phyloP scores from a whole-genome alignment of 1,140 invertebrate species.

The Danaus melanippus region DNA sequence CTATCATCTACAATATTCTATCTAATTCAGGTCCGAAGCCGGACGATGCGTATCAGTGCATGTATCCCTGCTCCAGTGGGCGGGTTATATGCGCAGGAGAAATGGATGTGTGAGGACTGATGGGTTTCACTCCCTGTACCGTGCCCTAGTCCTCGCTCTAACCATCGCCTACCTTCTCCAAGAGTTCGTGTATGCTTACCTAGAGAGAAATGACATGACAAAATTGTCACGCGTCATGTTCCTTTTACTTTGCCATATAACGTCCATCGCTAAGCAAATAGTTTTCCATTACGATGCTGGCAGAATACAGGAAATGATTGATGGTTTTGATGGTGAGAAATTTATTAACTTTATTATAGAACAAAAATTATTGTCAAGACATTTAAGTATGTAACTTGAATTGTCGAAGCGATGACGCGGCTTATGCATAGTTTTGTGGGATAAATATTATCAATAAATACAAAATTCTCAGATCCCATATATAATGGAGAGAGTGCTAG shows the following conservation, averaged over 20 bases:
- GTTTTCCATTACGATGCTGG: constrained; percentile 41
- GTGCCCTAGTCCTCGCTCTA: constrained; percentile 27
- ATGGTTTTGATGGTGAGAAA: constrained; percentile 31
- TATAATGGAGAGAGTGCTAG: constrained; percentile 17
- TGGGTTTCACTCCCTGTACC: constrained; percentile 26
- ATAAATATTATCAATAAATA: not conserved
- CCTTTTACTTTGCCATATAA: constrained; percentile 55
- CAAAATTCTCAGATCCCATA: constrained; percentile 19
- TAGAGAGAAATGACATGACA: constrained; percentile 40
- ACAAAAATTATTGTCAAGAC: no score
- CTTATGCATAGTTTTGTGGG: not conserved
- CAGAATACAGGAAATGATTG: constrained; percentile 35
- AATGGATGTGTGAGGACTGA: not conserved
- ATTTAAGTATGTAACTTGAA: not conserved
- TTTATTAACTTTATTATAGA: no score
- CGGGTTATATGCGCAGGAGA: constrained; percentile 23
- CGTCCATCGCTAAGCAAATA: constrained; percentile 50
- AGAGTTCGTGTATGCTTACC: constrained; percentile 45
- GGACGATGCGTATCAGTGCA: constrained; percentile 22
- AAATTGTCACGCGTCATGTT: constrained; percentile 56
- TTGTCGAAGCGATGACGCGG: no score
- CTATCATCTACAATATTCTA: not conserved
- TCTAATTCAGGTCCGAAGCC: constrained; percentile 11
- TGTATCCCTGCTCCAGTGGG: constrained; percentile 17
- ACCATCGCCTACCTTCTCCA: constrained; percentile 42